Conservation (phyloP, 2,797 vertebrate species). For the Gymnoscopelus microlampas region DNA sequence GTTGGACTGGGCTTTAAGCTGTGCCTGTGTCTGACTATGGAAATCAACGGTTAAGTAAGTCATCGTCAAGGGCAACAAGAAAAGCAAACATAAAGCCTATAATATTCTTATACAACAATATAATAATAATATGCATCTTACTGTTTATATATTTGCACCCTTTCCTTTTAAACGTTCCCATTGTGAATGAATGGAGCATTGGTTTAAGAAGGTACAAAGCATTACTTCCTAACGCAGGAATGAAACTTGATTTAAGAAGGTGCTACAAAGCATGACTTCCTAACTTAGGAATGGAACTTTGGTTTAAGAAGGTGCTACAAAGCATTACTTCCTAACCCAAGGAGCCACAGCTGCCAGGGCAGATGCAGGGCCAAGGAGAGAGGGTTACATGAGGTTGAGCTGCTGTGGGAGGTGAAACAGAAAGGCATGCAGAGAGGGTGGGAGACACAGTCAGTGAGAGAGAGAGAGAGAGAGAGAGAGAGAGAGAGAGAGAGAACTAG, state of each 20-base stretch:
- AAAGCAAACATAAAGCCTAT: too few relatives aligned
- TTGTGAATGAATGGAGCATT: too few relatives aligned
- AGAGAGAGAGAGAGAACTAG: not conserved
- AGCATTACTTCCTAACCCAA: conserved; percentile 15
- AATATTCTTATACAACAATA: too few relatives aligned
- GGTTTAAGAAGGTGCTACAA: not conserved
- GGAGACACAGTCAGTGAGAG: not conserved
- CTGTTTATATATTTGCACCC: too few relatives aligned
- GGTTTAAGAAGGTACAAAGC: conserved; percentile 10
- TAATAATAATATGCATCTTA: too few relatives aligned
- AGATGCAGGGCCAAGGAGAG: not conserved
- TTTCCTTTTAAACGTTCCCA: too few relatives aligned
- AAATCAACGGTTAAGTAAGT: too few relatives aligned
- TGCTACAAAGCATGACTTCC: not conserved
- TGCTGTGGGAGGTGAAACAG: conserved; percentile 9
- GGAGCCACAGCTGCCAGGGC: conserved; percentile 28
- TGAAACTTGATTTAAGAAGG: too few relatives aligned
- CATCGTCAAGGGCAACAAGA: too few relatives aligned
- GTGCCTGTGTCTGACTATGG: too few relatives aligned
- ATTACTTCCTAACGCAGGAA: too few relatives aligned
- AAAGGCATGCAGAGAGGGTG: conserved; percentile 20
- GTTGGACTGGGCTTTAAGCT: too few relatives aligned
- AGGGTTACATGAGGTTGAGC: not conserved
- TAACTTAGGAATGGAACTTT: conserved; percentile 10
- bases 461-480: not conserved